Percentiles rank a stretch among this genome's conserved stretches.
phyloP scores from a whole-genome alignment of 2,797 vertebrate species.

The Sus cebifrons region DNA sequence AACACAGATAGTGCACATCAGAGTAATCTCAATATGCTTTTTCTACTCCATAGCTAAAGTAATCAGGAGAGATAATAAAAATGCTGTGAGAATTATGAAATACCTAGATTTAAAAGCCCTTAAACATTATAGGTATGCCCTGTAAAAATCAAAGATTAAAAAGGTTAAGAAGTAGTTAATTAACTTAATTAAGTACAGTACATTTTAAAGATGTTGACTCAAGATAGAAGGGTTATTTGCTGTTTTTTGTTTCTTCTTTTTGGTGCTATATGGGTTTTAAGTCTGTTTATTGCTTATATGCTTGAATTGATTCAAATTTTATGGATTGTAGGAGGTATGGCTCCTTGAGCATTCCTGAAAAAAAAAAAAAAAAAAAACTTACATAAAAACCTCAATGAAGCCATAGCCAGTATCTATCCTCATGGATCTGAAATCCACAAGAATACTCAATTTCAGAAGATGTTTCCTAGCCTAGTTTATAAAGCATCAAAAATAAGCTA shows the following conservation, averaged over 20 bases:
- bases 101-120: background rate
- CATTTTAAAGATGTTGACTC: background rate
- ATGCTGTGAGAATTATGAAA: background rate
- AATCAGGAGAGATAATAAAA: background rate
- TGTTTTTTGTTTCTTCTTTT: background rate
- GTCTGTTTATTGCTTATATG: background rate
- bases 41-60: background rate
- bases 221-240: background rate
- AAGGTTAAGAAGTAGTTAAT: conserved; percentile 11
- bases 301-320: conserved; percentile 42
- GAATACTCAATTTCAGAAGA: background rate
- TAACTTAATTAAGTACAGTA: background rate
- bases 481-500: conserved; percentile 34
- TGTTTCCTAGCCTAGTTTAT: background rate
- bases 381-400: background rate
- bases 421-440: background rate
- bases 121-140: background rate
- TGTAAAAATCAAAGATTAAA: background rate
- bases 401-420: background rate
- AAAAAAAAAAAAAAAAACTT: background rate
- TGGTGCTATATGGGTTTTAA: background rate
- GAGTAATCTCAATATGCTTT: background rate
- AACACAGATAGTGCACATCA: background rate
- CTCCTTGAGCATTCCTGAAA: background rate
- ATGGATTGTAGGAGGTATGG: background rate